Base-by-base conservation (phyloP, 1,140 invertebrate genomes). In the Nebria ingens region DNA sequence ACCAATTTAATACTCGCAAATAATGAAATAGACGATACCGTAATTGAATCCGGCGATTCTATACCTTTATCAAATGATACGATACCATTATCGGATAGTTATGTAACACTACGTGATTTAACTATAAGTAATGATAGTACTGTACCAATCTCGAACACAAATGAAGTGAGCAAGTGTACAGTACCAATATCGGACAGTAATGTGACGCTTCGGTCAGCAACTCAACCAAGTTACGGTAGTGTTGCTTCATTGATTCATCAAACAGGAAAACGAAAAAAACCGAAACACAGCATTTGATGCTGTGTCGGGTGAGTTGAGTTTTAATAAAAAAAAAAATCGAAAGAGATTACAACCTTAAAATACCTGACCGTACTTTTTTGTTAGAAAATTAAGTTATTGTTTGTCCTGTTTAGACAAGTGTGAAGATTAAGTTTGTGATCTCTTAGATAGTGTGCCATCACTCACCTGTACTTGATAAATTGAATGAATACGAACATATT, bases 261-360 rank as follows among this genome's bases (percentile, higher is more conserved):
- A 34, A 50, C 23, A 17, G 58, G 59, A 25, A 66, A 64, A n/a
- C n/a, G n/a, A 56, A 61, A 62, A 51, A 62, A 65, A 56, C 56
- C 45, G 19, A 68, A 67, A 55, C 53, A 62, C 15, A 17, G 40
- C 34, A 63, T 63, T 40, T 68, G 66, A 68, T 68, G 66, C 61
- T 68, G 66, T 59, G 59, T 68, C 45, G 65, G 66, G 59, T 68
- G 64, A 68, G 58, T 45, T 17, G 17, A 45, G 40, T 45, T 12
- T n/a, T n/a, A n/a, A n/a, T n/a, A n/a, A n/a, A n/a, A n/a, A n/a
- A n/a, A n/a, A n/a, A n/a, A n/a, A n/a, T n/a, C n/a, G n/a, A n/a
- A n/a, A n/a, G n/a, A n/a, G n/a, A n/a, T n/a, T n/a, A n/a, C n/a
- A n/a, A n/a, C n/a, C n/a, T n/a, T n/a, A n/a, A n/a, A n/a, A n/a